A percentile compares a stretch with the other conserved stretches of the same genome.
Evolutionary conservation across 2,113 vertebrate species (phyloP).

Genomic region (Brienomyrus longianalis): DNA sequence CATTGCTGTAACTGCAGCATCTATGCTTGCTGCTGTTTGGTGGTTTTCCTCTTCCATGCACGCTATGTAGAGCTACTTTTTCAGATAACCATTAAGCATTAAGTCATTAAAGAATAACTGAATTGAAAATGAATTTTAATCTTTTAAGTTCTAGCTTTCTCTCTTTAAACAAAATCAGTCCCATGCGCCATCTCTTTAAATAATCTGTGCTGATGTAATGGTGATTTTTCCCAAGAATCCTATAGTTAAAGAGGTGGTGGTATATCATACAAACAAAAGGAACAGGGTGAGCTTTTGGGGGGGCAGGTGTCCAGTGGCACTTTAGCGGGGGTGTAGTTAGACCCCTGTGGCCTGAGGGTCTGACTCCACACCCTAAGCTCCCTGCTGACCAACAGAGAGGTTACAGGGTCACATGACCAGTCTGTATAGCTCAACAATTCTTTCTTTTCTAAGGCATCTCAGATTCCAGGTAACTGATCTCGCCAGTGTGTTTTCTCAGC

Average conservation of each 20-base stretch:
- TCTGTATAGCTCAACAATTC: not conserved
- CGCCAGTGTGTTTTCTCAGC: not conserved
- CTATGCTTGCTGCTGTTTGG: not conserved
- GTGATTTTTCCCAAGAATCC: not conserved
- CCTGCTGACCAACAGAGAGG: conserved; percentile 28
- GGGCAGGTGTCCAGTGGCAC: conserved; percentile 12
- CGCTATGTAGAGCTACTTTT: not conserved
- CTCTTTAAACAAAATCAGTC: not conserved
- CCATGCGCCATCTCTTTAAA: not conserved
- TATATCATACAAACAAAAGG: not conserved
- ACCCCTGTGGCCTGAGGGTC: conserved; percentile 6
- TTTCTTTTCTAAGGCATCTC: conserved; percentile 15
- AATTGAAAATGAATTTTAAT: not conserved
- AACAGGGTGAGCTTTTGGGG: not conserved
- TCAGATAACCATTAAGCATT: not conserved
- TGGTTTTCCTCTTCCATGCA: not conserved
- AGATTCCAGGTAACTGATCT: conserved; percentile 4
- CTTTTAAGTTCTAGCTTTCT: not conserved
- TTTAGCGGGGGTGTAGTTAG: not conserved
- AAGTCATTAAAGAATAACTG: not conserved
- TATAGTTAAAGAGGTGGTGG: not conserved
- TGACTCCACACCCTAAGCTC: conserved; percentile 19
- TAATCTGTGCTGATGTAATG: not conserved
- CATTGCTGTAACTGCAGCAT: not conserved
- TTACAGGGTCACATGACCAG: not conserved